Evolutionary conservation across 2,113 vertebrate species (phyloP).

Genomic region (Thunnus maccoyii): DNA sequence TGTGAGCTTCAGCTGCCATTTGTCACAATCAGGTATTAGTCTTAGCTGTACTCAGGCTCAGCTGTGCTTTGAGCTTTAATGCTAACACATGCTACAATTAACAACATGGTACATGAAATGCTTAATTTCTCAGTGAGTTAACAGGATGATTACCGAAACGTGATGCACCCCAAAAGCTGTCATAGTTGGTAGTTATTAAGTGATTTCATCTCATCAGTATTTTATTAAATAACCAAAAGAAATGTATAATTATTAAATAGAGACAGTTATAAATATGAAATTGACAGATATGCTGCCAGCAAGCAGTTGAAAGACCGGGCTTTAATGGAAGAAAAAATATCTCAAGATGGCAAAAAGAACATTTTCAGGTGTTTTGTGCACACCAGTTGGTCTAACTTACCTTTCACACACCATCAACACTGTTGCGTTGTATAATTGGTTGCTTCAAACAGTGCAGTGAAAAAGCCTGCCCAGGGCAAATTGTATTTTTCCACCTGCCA

Average conservation of each 20-base stretch:
- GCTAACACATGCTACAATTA: not conserved
- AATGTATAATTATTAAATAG: not conserved
- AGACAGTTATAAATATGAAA: not conserved
- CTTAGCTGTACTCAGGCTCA: not conserved
- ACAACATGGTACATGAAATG: not conserved
- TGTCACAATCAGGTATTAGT: not conserved
- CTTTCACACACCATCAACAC: slow-evolving; percentile 50
- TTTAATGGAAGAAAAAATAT: slow-evolving; percentile 6
- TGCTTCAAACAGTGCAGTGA: slow-evolving; percentile 53
- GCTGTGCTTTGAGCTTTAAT: not conserved
- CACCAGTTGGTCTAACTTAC: slow-evolving; percentile 43
- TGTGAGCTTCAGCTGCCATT: not conserved
- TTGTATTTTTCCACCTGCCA: slow-evolving; percentile 51
- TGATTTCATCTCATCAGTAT: not conserved
- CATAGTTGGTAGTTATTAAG: not conserved
- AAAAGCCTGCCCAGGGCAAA: slow-evolving; percentile 45
- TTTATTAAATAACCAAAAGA: not conserved
- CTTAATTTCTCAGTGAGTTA: not conserved
- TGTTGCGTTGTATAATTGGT: slow-evolving; percentile 59
- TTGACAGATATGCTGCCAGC: not conserved
- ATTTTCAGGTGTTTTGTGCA: slow-evolving; percentile 39
- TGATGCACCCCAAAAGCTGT: not conserved
- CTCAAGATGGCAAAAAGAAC: not conserved
- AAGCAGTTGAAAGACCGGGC: slow-evolving; percentile 1
- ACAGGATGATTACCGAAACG: not conserved